Percentiles rank a stretch among this genome's conserved stretches.
These are phyloP conservation scores for Belgica antarctica DNA, from an alignment of 2,888 invertebrate species.

Conservation along the genomic window DNA sequence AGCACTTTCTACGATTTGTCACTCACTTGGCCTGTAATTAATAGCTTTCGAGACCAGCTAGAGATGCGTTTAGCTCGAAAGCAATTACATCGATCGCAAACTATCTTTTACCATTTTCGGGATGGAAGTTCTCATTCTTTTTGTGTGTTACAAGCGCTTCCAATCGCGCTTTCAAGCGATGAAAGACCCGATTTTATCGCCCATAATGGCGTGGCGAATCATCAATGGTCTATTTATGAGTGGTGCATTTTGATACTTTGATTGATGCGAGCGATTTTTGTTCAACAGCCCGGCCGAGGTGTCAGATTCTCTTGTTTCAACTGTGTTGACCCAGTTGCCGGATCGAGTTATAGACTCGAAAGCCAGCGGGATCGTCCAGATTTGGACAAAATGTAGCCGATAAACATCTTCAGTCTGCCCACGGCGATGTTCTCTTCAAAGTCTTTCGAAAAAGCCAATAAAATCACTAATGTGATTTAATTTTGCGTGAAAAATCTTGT, in stretches of 20 bases:
- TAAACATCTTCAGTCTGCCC: neutral
- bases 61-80: neutral
- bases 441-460: neutral
- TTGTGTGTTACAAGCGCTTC: too few species aligned
- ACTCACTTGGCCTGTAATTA: neutral
- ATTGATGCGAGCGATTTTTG: neutral
- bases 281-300: too few species aligned
- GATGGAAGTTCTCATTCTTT: neutral
- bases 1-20: neutral
- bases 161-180: too few species aligned
- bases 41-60: neutral
- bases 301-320: too few species aligned
- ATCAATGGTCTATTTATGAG: neutral
- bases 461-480: neutral
- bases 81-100: neutral
- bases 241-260: neutral
- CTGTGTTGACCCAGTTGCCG: conserved; percentile 13
- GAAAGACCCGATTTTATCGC: neutral
- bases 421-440: neutral
- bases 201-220: neutral
- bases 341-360: too few species aligned
- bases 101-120: conserved; percentile 8
- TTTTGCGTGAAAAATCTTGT: conserved; percentile 34
- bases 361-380: too few species aligned
- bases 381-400: neutral